Evolutionary conservation across 2,888 invertebrate genomes (phyloP), one percentile per base, ranked within the genome.

Genomic region (Spisula subtruncata): DNA sequence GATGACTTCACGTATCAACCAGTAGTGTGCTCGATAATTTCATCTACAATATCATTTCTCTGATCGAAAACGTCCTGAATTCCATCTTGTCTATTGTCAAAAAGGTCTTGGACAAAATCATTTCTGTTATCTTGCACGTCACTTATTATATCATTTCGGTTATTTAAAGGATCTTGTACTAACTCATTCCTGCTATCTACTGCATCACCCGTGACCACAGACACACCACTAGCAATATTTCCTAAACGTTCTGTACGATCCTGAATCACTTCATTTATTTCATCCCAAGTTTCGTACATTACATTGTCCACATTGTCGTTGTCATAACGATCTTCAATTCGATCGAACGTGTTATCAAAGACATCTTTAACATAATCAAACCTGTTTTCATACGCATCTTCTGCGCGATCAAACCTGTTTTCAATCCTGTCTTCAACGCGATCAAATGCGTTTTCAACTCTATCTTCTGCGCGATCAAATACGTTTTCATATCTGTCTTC

Each of bases 201-300:
- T 16, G 48, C 46, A 82, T 82, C 82, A 75, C 81, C n/a, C 16
- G 41, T 25, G 48, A 66, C 25, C 1, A 56, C 81, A 35, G 5
- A 10, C 35, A 35, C 46, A n/a, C n/a, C 25, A n/a, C 25, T 66
- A n/a, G 25, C n/a, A 60, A 2, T 25, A 10, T 12, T 25, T n/a
- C 60, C 41, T 20, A 46, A 83, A n/a, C 18, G 60, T 56, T 83
- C 56, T 29, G 60, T 56, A 25, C 54, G 54, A 10, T 48, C 35
- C 20, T 83, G 16, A 29, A 83, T 29, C n/a, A 56, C 60, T 20
- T 83, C 83, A 41, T 41, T 18, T 10, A 83, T 60, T 32, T 41
- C 81, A 20, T 86, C 86, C 66, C 51, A 80, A 8, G 81, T 35
- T 46, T 86, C 81, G 14, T 60, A 35, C 41, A 51, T 18, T 20